These are phyloP conservation scores for Trichonephila clavata DNA, from an alignment of 1,140 invertebrate genomes.

Conservation along the genomic window DNA sequence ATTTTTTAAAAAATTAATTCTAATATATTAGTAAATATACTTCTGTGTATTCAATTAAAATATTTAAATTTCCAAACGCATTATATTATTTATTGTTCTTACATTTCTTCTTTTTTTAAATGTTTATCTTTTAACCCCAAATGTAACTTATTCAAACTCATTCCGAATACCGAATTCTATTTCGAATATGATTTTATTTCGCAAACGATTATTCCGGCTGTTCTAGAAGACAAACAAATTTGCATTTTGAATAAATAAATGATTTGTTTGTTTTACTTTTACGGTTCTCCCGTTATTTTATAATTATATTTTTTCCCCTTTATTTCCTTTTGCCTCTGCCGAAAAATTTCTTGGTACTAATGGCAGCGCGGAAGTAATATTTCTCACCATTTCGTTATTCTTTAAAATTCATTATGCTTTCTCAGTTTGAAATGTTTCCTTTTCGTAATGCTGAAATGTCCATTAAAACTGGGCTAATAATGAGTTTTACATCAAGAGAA, in stretches of 20 bases:
- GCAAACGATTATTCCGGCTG: not conserved
- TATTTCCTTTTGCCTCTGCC: not conserved
- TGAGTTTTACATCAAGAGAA: slow-evolving; percentile 32
- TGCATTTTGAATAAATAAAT: slow-evolving; percentile 61
- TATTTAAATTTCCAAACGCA: slow-evolving; percentile 45
- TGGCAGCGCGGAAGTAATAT: slow-evolving; percentile 35
- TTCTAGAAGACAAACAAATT: slow-evolving; percentile 45
- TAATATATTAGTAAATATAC: slow-evolving; percentile 30
- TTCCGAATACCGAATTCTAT: slow-evolving; percentile 37
- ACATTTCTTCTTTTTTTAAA: not conserved
- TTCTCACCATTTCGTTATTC: slow-evolving; percentile 50
- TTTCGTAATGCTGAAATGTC: slow-evolving; percentile 58
- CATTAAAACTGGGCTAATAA: slow-evolving; percentile 62
- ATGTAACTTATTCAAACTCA: slow-evolving; percentile 22
- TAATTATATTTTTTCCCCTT: not conserved
- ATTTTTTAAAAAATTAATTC: not conserved
- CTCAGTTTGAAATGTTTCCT: slow-evolving; percentile 43
- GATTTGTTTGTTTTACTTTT: slow-evolving; percentile 61
- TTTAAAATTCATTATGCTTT: slow-evolving; percentile 60
- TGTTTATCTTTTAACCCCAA: slow-evolving; percentile 54
- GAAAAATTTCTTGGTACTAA: slow-evolving; percentile 28
- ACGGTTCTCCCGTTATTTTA: not conserved
- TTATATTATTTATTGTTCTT: slow-evolving; percentile 28
- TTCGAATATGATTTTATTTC: slow-evolving; percentile 66
- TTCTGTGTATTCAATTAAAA: slow-evolving; percentile 26